phyloP scores from a whole-genome alignment of 2,888 invertebrate genomes.

The Dynastes grantii region DNA sequence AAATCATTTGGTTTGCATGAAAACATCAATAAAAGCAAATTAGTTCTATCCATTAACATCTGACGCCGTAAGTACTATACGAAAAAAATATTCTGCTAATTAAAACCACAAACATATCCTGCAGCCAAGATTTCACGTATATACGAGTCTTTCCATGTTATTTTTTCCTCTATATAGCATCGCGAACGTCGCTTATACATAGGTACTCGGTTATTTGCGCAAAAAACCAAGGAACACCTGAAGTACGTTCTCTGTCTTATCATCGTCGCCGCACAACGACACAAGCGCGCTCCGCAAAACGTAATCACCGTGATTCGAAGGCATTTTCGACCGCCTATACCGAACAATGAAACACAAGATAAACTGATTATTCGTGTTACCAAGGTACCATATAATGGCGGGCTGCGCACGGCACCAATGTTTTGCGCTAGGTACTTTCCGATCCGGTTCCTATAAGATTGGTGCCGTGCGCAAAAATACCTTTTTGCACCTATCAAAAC shows the following conservation, averaged over 20 bases:
- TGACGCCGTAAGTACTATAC: too few relatives aligned
- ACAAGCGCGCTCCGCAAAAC: constrained; percentile 1
- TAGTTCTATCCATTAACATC: neutral
- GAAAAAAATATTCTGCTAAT: neutral
- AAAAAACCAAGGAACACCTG: constrained; percentile 6
- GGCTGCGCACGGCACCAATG: constrained; percentile 54
- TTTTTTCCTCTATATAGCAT: neutral
- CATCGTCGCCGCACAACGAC: neutral
- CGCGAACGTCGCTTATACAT: neutral
- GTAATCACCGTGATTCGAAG: constrained; percentile 18
- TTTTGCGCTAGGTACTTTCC: constrained; percentile 41
- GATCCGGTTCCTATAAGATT: neutral
- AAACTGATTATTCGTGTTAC: constrained; percentile 49
- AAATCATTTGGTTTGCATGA: too few relatives aligned
- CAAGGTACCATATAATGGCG: constrained; percentile 49
- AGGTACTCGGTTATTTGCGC: neutral
- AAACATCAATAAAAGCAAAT: neutral
- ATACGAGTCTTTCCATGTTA: neutral
- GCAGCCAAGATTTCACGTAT: neutral
- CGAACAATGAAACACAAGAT: constrained; percentile 45
- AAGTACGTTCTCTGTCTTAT: neutral
- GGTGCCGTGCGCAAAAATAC: constrained; percentile 52
- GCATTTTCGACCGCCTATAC: constrained; percentile 22
- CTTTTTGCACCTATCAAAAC: constrained; percentile 20
- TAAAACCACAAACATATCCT: constrained; percentile 15